Evolutionary conservation across 2,113 vertebrate species (phyloP).

Genomic region (Emydura subglobosa): DNA sequence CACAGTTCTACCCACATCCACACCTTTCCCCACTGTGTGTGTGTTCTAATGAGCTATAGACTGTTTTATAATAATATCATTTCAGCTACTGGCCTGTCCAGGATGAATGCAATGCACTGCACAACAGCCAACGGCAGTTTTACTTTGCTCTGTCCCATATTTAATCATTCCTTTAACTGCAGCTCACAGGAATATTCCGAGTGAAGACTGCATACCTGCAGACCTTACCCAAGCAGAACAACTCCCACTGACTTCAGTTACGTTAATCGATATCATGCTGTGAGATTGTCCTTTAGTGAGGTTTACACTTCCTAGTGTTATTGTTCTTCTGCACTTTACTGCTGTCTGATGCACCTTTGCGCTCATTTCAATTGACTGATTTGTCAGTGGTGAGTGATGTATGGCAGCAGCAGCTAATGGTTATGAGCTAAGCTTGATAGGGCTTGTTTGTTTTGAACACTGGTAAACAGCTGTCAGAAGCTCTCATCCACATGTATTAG

Average conservation of each 20-base stretch:
- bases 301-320: background rate
- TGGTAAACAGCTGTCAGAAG: background rate
- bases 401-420: background rate
- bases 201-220: conserved; percentile 23
- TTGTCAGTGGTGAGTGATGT: background rate
- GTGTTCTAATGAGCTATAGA: background rate
- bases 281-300: background rate
- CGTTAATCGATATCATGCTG: background rate
- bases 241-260: background rate
- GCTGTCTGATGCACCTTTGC: background rate
- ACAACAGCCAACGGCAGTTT: background rate
- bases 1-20: background rate
- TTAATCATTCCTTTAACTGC: background rate
- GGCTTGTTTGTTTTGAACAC: background rate
- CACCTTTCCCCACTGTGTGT: background rate
- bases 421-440: background rate
- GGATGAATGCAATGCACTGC: background rate
- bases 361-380: background rate
- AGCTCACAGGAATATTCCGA: background rate
- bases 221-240: background rate
- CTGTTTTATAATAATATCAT: background rate
- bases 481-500: background rate
- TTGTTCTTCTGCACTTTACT: background rate
- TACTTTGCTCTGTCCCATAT: background rate
- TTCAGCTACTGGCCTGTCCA: background rate